These are phyloP conservation scores for Oncorhynchus clarkii DNA, from an alignment of 2,113 vertebrate species.

Conservation along the genomic window DNA sequence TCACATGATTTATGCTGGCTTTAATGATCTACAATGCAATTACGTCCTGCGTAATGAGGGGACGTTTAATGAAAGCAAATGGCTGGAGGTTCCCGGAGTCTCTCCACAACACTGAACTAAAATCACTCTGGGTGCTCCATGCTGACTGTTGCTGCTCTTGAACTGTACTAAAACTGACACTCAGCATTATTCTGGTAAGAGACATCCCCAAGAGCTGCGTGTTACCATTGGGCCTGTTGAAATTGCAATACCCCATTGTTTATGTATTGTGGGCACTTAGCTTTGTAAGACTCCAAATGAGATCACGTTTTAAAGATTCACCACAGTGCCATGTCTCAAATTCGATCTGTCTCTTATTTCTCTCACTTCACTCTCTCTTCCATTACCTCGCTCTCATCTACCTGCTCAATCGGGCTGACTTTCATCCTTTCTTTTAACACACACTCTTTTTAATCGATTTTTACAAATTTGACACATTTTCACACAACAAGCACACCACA, in stretches of 20 bases:
- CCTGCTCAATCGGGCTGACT: neutral
- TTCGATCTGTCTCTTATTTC: neutral
- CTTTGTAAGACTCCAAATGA: neutral
- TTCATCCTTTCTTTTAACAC: neutral
- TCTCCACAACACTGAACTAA: slow-evolving; percentile 26
- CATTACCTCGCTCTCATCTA: neutral
- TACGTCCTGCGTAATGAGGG: slow-evolving; percentile 38
- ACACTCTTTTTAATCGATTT: too few relatives aligned
- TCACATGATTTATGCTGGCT: slow-evolving; percentile 28
- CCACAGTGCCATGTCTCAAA: neutral
- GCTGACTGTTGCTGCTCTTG: slow-evolving; percentile 1
- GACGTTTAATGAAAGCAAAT: slow-evolving; percentile 35
- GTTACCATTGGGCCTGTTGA: neutral
- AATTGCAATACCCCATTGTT: neutral
- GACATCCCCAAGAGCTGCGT: neutral
- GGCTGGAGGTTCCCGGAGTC: neutral
- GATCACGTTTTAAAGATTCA: neutral
- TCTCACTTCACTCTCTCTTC: neutral
- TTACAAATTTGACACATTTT: neutral
- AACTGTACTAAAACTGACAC: neutral
- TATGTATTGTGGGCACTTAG: neutral
- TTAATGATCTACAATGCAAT: slow-evolving; percentile 39
- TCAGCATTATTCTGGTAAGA: neutral
- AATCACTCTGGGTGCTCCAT: slow-evolving; percentile 6
- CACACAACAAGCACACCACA: neutral